Conservation (phyloP, 1,140 invertebrate species). For the Oreohelix idahoensis region DNA sequence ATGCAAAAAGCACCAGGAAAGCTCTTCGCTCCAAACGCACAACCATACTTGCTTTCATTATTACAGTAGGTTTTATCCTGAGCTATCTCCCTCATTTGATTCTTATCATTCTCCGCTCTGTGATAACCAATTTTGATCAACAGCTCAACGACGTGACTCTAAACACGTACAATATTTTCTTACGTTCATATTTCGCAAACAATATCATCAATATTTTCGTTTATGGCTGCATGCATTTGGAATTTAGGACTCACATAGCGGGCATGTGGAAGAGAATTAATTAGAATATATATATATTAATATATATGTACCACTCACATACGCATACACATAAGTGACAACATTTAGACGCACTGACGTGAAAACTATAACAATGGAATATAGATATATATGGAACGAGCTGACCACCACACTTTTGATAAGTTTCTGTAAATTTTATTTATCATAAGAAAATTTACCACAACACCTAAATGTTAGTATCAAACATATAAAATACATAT, state of each 20-base stretch:
- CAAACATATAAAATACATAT: too few relatives aligned
- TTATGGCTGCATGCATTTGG: slow-evolving; percentile 43
- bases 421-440: too few relatives aligned
- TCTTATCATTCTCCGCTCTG: slow-evolving; percentile 14
- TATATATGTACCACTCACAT: too few relatives aligned
- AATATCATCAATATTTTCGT: slow-evolving; percentile 43
- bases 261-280: slow-evolving; percentile 1
- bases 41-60: slow-evolving; percentile 42
- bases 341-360: too few relatives aligned
- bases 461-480: too few relatives aligned
- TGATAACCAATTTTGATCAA: slow-evolving; percentile 38
- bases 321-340: too few relatives aligned
- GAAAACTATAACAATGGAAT: too few relatives aligned
- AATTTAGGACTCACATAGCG: slow-evolving; percentile 28
- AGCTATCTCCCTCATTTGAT: slow-evolving; percentile 44
- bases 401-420: too few relatives aligned
- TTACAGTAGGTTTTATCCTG: slow-evolving; percentile 43
- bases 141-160: slow-evolving; percentile 11
- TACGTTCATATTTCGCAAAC: slow-evolving; percentile 46
- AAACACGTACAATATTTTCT: slow-evolving; percentile 43
- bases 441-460: too few relatives aligned
- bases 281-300: too few relatives aligned
- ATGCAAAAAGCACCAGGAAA: slow-evolving; percentile 13
- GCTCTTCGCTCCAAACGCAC: slow-evolving; percentile 24
- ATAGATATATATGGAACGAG: too few relatives aligned